Conservation (phyloP, 1,140 invertebrate genomes). For the Lasioglossum albipes region DNA sequence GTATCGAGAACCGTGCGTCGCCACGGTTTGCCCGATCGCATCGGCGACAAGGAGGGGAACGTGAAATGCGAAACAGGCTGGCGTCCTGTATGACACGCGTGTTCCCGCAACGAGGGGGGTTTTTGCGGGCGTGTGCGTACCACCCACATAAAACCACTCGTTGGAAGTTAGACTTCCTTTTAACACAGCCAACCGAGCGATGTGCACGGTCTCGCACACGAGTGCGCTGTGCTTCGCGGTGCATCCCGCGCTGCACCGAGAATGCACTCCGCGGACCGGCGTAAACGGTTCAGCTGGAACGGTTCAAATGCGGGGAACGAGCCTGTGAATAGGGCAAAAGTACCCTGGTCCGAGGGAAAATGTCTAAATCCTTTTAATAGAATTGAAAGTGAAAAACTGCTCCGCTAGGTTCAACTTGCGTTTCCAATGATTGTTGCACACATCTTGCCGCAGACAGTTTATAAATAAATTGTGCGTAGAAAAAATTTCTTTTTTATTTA, state of each 20-base stretch:
- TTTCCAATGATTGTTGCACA: background rate
- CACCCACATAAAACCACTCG: constrained; percentile 60
- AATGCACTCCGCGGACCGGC: constrained; percentile 49
- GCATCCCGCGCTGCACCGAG: constrained; percentile 49
- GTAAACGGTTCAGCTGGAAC: constrained; percentile 47
- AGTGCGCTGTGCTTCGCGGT: constrained; percentile 29
- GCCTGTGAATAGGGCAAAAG: too few species aligned
- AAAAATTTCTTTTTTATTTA: too few species aligned
- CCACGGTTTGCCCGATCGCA: too few species aligned
- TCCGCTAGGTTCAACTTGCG: background rate
- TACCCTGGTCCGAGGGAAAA: background rate
- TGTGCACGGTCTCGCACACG: constrained; percentile 35
- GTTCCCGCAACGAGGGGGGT: constrained; percentile 12
- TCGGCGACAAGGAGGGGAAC: too few species aligned
- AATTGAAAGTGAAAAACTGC: background rate
- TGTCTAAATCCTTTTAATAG: constrained; percentile 6
- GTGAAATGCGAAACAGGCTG: too few species aligned
- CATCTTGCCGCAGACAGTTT: too few species aligned
- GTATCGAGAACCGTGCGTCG: too few species aligned
- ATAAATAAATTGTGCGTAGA: too few species aligned
- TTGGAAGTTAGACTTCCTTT: constrained; percentile 44
- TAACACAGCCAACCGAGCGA: constrained; percentile 26
- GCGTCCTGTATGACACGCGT: constrained; percentile 17
- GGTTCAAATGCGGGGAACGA: constrained; percentile 17
- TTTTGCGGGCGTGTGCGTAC: constrained; percentile 30